phyloP scores from a whole-genome alignment of 2,113 vertebrate species.

The Rhipidura dahli region DNA sequence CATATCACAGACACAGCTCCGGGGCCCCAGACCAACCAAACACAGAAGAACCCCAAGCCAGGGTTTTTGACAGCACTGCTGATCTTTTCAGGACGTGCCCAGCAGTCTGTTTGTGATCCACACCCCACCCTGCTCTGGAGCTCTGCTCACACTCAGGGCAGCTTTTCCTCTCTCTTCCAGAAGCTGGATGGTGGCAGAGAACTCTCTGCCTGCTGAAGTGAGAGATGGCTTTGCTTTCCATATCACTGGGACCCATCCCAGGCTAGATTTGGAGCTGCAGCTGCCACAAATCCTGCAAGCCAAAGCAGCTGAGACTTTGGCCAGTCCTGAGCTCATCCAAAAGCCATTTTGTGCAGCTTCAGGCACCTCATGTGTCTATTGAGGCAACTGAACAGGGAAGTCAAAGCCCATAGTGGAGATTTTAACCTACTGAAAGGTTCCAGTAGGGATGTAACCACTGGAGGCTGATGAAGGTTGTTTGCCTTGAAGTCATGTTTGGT shows the following conservation, averaged over 20 bases:
- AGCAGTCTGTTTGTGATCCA: background rate
- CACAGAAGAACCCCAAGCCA: background rate
- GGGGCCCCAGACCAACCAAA: background rate
- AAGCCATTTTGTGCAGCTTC: background rate
- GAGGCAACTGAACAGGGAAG: background rate
- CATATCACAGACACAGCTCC: background rate
- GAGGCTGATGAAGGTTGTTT: background rate
- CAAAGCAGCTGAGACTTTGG: background rate
- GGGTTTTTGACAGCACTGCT: background rate
- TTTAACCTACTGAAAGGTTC: background rate
- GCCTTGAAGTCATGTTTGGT: background rate
- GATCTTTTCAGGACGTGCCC: fast-evolving
- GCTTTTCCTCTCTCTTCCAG: background rate
- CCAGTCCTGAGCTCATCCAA: background rate
- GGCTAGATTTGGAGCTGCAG: background rate
- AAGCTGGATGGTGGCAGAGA: background rate
- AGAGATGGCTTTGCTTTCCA: background rate
- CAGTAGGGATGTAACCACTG: background rate
- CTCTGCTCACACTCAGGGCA: background rate
- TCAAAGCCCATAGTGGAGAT: background rate
- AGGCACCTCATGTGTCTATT: background rate
- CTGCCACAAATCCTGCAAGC: background rate
- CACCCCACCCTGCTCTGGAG: background rate
- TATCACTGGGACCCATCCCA: background rate
- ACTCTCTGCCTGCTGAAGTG: background rate